These are phyloP conservation scores for Syngnathus acus DNA, from an alignment of 2,797 vertebrate species.

Conservation along the genomic window DNA sequence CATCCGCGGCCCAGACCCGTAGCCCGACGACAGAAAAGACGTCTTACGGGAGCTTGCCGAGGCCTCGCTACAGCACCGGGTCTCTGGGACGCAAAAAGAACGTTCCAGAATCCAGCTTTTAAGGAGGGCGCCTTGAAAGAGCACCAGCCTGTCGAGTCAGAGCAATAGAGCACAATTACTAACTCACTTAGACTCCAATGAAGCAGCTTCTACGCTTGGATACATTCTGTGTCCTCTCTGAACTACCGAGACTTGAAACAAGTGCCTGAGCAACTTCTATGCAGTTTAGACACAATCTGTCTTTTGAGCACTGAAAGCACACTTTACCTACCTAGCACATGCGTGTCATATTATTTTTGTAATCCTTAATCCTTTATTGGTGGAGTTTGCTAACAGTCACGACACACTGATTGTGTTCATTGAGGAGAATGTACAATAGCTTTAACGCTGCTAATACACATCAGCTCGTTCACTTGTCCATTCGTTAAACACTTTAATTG, in stretches of 20 bases:
- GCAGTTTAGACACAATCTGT: conserved; percentile 50
- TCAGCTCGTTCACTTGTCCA: not conserved
- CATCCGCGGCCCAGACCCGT: conserved; percentile 27
- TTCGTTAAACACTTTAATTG: not conserved
- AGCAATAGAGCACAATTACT: conserved; percentile 44
- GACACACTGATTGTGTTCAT: conserved; percentile 39
- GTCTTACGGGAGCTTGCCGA: conserved; percentile 61
- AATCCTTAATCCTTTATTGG: conserved; percentile 7
- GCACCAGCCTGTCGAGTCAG: conserved; percentile 22
- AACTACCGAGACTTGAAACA: conserved; percentile 32
- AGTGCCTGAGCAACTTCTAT: conserved; percentile 68
- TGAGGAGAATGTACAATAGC: conserved; percentile 29
- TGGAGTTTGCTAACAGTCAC: conserved; percentile 17
- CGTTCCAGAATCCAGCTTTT: conserved; percentile 87
- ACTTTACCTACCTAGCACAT: conserved; percentile 6
- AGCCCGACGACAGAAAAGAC: conserved; percentile 54
- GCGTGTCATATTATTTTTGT: conserved; percentile 34
- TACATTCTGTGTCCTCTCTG: conserved; percentile 15
- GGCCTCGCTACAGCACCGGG: conserved; percentile 69
- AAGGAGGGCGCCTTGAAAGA: conserved; percentile 24
- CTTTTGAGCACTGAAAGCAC: conserved; percentile 38
- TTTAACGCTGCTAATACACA: conserved; percentile 4
- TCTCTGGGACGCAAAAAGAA: conserved; percentile 74
- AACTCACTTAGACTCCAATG: not conserved
- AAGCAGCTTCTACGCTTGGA: not conserved